Conservation (phyloP, 2,888 invertebrate genomes). For the Sphaerophoria taeniata region DNA sequence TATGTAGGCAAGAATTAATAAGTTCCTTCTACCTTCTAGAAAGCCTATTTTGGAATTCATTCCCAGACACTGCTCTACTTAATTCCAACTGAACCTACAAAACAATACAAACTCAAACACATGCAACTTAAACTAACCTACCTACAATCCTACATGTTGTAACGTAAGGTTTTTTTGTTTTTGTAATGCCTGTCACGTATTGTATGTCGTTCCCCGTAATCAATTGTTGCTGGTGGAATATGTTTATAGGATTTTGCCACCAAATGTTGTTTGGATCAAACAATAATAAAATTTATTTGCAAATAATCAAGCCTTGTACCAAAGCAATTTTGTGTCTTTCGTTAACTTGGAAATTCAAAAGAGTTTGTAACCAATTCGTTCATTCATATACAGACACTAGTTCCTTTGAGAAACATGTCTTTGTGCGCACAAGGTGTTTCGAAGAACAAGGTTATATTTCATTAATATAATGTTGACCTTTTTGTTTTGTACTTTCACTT, state of each 20-base stretch:
- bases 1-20: neutral
- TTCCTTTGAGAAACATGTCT: neutral
- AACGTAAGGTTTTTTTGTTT: no score
- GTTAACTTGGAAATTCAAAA: neutral
- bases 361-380: neutral
- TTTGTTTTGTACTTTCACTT: no score
- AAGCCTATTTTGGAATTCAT: constrained; percentile 63
- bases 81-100: constrained; percentile 11
- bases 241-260: constrained; percentile 45
- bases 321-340: constrained; percentile 42
- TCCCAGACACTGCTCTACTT: constrained; percentile 58
- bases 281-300: constrained; percentile 27
- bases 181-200: constrained; percentile 62
- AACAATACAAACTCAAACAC: constrained; percentile 12
- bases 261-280: constrained; percentile 42
- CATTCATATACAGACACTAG: neutral
- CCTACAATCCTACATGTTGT: neutral
- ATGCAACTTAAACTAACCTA: neutral
- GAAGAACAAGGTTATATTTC: no score
- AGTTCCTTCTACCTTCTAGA: neutral
- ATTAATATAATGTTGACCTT: no score
- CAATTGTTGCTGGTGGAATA: constrained; percentile 38
- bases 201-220: constrained; percentile 54
- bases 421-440: no score
- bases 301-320: constrained; percentile 36